These are phyloP conservation scores for Toxonevra muliebris DNA, from an alignment of 2,888 invertebrate genomes.

Conservation along the genomic window DNA sequence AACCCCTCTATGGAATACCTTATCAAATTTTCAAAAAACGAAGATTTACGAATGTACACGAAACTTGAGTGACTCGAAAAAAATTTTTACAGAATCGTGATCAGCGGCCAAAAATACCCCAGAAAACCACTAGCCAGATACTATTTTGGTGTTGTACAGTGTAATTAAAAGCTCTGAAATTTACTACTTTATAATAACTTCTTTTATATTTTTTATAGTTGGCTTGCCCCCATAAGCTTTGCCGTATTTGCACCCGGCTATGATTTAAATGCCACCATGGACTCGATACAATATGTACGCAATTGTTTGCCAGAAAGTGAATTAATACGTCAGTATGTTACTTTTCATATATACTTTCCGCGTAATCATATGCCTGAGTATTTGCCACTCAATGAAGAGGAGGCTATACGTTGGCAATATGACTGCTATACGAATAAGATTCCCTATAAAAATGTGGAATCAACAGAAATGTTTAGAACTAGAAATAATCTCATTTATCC, in stretches of 20 bases:
- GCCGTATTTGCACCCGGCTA: constrained; percentile 73
- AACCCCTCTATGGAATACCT: too few species aligned
- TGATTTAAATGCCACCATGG: constrained; percentile 69
- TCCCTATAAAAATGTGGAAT: constrained; percentile 46
- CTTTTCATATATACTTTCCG: constrained; percentile 74
- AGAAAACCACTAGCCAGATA: too few species aligned
- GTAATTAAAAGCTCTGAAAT: too few species aligned
- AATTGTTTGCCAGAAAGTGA: constrained; percentile 67
- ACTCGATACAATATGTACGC: constrained; percentile 70
- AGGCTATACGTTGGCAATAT: constrained; percentile 46
- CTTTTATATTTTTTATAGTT: constrained; percentile 63
- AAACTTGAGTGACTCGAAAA: too few species aligned
- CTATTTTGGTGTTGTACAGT: too few species aligned
- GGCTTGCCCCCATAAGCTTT: constrained; percentile 74
- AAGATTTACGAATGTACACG: too few species aligned
- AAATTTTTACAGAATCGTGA: too few species aligned
- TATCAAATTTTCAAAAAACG: too few species aligned
- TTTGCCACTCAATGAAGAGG: constrained; percentile 48
- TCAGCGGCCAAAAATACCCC: too few species aligned
- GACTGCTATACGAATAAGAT: constrained; percentile 40
- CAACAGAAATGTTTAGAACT: constrained; percentile 69
- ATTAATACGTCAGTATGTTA: constrained; percentile 69
- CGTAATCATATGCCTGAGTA: constrained; percentile 68
- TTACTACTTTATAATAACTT: too few species aligned
- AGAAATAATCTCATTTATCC: constrained; percentile 80